phyloP scores from a whole-genome alignment of 1,140 invertebrate genomes.

The Papilio glaucus region DNA sequence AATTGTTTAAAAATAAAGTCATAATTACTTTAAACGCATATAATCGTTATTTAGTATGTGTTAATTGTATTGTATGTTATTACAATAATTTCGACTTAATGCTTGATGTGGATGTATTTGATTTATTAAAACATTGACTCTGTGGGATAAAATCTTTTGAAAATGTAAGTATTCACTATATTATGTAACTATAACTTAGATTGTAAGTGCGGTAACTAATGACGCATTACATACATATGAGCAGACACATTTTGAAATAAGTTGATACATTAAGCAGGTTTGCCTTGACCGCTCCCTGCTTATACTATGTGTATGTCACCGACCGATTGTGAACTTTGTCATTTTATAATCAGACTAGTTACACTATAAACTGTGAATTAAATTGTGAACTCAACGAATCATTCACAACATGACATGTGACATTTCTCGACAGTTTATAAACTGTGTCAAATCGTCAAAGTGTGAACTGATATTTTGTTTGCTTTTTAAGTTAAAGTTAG shows the following conservation, averaged over 20 bases:
- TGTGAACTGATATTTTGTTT: too few species aligned
- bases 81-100: too few species aligned
- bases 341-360: too few species aligned
- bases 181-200: background rate
- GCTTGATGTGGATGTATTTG: too few species aligned
- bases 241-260: slow-evolving; percentile 47
- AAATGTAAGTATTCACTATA: background rate
- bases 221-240: slow-evolving; percentile 48
- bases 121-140: too few species aligned
- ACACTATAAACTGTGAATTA: too few species aligned
- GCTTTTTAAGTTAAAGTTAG: too few species aligned
- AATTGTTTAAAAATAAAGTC: slow-evolving; percentile 21
- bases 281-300: slow-evolving; percentile 66
- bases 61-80: background rate
- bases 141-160: background rate
- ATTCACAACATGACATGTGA: too few species aligned
- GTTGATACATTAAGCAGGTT: slow-evolving; percentile 60
- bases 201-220: slow-evolving; percentile 42
- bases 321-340: too few species aligned
- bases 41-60: slow-evolving; percentile 8
- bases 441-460: too few species aligned
- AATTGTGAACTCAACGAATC: too few species aligned
- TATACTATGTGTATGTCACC: slow-evolving; percentile 44
- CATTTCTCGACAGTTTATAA: too few species aligned
- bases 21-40: background rate